Conservation (phyloP, 2,888 invertebrate genomes). For the Melipona beecheii region DNA sequence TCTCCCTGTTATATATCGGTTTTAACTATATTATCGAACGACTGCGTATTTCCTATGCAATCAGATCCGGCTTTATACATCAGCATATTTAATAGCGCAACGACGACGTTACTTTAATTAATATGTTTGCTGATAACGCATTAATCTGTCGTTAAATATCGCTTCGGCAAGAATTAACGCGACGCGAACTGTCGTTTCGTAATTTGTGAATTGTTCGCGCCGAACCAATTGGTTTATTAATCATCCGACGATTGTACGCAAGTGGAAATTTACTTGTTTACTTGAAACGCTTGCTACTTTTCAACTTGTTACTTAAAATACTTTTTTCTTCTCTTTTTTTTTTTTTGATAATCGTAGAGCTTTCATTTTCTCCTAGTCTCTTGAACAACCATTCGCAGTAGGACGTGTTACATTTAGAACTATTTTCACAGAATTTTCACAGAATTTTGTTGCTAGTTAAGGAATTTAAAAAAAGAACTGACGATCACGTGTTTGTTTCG, state of each 20-base stretch:
- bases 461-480: conserved; percentile 16
- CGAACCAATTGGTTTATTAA: neutral
- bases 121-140: conserved; percentile 23
- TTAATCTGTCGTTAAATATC: conserved; percentile 19
- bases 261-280: too few species aligned
- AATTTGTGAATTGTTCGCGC: conserved; percentile 3
- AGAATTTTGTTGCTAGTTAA: too few species aligned
- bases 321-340: too few species aligned
- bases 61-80: conserved; percentile 18
- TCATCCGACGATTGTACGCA: neutral
- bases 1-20: conserved; percentile 19
- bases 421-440: too few species aligned
- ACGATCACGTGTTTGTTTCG: conserved; percentile 25
- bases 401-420: too few species aligned
- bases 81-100: conserved; percentile 25
- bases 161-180: neutral
- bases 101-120: conserved; percentile 26
- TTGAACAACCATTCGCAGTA: neutral
- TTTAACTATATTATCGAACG: conserved; percentile 40
- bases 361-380: neutral
- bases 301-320: too few species aligned
- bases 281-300: too few species aligned
- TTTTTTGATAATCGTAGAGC: too few species aligned
- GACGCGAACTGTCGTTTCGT: neutral
- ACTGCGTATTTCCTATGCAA: conserved; percentile 22